A percentile compares a stretch with the other conserved stretches of the same genome.
Evolutionary conservation across 2,113 vertebrate genomes (phyloP).

Genomic region (Cololabis saira): DNA sequence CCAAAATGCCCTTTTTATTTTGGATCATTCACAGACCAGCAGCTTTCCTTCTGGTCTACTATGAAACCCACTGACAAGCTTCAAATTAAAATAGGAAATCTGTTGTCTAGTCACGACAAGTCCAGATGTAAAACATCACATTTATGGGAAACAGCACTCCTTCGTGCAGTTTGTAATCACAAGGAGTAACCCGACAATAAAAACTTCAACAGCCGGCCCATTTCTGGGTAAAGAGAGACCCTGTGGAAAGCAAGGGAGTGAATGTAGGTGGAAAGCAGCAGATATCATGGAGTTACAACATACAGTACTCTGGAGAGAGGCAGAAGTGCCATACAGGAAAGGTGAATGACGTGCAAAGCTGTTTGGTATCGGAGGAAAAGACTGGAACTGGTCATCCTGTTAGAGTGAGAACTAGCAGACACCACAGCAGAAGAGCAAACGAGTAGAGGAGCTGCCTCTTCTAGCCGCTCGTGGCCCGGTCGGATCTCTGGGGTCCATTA

Average conservation of each 20-base stretch:
- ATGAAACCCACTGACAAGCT: too few relatives aligned
- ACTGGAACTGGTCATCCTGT: slow-evolving; percentile 26
- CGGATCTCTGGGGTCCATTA: slow-evolving; percentile 17
- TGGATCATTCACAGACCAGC: too few relatives aligned
- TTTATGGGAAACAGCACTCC: neutral
- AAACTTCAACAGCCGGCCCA: slow-evolving; percentile 41
- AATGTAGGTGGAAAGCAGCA: neutral
- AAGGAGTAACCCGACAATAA: neutral
- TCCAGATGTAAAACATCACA: slow-evolving; percentile 17
- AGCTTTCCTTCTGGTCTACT: too few relatives aligned
- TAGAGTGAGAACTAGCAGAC: slow-evolving; percentile 57
- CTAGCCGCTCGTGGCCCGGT: slow-evolving; percentile 5
- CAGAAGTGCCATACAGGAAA: slow-evolving; percentile 32
- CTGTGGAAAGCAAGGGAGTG: slow-evolving; percentile 31
- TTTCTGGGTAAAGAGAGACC: slow-evolving; percentile 36
- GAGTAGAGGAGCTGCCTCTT: slow-evolving; percentile 23
- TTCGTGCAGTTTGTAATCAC: slow-evolving; percentile 1
- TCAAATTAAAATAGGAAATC: neutral
- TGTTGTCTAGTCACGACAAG: neutral
- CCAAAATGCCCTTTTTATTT: too few relatives aligned
- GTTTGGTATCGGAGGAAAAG: slow-evolving; percentile 24
- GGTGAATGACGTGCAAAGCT: slow-evolving; percentile 29
- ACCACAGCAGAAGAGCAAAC: slow-evolving; percentile 3
- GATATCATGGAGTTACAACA: neutral
- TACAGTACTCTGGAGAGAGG: slow-evolving; percentile 5